Base-by-base conservation (phyloP, 1,140 invertebrate species). In the Acromyrmex charruanus region DNA sequence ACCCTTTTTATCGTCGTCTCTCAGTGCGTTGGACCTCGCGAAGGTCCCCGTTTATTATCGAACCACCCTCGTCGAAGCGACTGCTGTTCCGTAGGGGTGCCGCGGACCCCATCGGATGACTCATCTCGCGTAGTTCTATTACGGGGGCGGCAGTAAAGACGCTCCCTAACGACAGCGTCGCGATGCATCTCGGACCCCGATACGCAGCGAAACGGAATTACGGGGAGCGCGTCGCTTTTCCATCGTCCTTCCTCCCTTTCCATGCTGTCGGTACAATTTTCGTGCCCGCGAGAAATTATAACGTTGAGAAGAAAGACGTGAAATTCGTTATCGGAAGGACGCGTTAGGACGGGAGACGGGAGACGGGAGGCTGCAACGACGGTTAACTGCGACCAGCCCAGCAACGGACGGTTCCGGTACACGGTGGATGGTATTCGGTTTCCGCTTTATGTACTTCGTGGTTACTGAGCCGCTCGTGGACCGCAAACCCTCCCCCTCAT, bases 381-480 rank as follows among this genome's bases (percentile, higher is more conserved):
- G 86, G 39, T 84, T 84, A 84, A 75, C 39, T 21, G 72, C 71
- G 77, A 61, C 88, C 71, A 71, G 74, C 75, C 82, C 77, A 53
- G 77, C 87, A 87, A 89, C 65, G 31, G 31, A 82, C 51, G 77
- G 88, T 88, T 90, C 87, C 68, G 51, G 49, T 44, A 31, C 63
- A 53, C 51, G 53, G 69, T 74, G 81, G 85, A 77, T 84, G 89
- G 92, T 92, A 90, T 93, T 92, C 87, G 90, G 91, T 94, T 94
- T 91, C 89, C 91, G 90, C 85, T 92, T 93, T 92, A 93, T 93
- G 92, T 92, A 94, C 92, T 91, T 92, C 90, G 92, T 88, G 92
- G 91, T 93, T 91, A 87, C 88, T 87, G 88, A 92, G 93, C 88
- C 87, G 87, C 86, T 87, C 75, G 87, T 74, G 84, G 84, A 71